Percentiles rank a stretch among this genome's conserved stretches.
Conservation (phyloP, 2,797 vertebrate genomes). For the Emydoidea blandingii region DNA sequence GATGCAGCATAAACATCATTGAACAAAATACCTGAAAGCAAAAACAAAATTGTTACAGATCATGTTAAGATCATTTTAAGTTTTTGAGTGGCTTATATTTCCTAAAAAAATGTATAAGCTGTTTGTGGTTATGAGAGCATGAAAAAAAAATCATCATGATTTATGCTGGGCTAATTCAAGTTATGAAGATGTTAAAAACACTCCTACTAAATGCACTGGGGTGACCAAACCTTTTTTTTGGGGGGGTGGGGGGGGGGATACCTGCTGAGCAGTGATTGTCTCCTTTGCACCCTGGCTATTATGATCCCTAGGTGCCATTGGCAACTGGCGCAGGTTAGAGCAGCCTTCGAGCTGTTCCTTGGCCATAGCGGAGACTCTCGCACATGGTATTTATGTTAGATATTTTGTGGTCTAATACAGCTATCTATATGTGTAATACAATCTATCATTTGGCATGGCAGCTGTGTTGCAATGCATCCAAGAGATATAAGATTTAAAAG, state of each 20-base stretch:
- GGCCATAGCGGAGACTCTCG: background rate
- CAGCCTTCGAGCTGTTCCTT: background rate
- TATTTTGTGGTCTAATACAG: background rate
- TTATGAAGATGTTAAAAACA: background rate
- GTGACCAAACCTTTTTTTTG: background rate
- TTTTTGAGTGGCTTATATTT: background rate
- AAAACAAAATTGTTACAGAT: constrained; percentile 39
- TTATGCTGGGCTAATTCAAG: background rate
- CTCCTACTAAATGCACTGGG: background rate
- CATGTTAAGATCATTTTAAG: background rate
- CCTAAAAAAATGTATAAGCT: background rate
- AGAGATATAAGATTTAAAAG: background rate
- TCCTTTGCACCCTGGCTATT: background rate
- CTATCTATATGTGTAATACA: background rate
- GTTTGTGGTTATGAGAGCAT: background rate
- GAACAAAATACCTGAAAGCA: constrained; percentile 84
- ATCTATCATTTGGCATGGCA: constrained; percentile 34
- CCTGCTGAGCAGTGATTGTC: background rate
- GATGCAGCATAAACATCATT: constrained; percentile 92
- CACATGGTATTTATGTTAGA: background rate
- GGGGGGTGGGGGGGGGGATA: background rate
- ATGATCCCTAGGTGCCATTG: background rate
- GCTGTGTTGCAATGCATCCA: background rate
- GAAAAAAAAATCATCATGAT: background rate
- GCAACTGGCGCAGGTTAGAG: background rate